Conservation (phyloP, 1,140 invertebrate species). For the Psix sp. region DNA sequence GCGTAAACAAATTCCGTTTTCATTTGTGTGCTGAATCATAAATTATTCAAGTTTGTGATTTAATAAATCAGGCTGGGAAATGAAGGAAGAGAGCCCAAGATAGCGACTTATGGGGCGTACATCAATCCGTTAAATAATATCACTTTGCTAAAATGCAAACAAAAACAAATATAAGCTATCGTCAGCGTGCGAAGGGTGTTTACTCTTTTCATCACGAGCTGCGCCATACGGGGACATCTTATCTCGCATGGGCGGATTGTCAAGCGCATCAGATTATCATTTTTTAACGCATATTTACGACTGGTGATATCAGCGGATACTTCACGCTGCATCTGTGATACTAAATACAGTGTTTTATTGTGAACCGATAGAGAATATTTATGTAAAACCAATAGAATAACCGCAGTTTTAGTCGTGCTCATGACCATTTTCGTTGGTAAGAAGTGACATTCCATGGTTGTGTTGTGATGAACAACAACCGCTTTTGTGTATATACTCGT, state of each 20-base stretch:
- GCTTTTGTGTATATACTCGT: slow-evolving; percentile 14
- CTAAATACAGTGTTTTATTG: slow-evolving; percentile 40
- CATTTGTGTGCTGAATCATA: slow-evolving; percentile 11
- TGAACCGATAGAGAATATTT: slow-evolving; percentile 24
- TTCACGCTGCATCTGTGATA: slow-evolving; percentile 10
- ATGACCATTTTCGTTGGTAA: slow-evolving; percentile 21
- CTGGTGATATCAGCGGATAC: slow-evolving; percentile 19
- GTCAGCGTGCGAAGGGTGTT: slow-evolving; percentile 61
- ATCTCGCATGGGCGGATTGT: slow-evolving; percentile 68
- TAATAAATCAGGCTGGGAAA: slow-evolving; percentile 40
- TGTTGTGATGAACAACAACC: slow-evolving; percentile 14
- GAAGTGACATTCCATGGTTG: slow-evolving; percentile 31
- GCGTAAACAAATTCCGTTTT: slow-evolving; percentile 19
- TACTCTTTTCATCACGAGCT: slow-evolving; percentile 52
- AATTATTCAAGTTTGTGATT: slow-evolving; percentile 37
- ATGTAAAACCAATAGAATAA: neutral
- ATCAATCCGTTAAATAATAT: slow-evolving; percentile 59
- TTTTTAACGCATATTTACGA: slow-evolving; percentile 48
- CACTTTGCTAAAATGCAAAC: slow-evolving; percentile 36
- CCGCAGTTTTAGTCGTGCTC: slow-evolving; percentile 5
- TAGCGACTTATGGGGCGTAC: slow-evolving; percentile 30
- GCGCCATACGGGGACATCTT: slow-evolving; percentile 59
- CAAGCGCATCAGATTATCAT: slow-evolving; percentile 62
- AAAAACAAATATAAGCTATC: slow-evolving; percentile 57
- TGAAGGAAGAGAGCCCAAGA: slow-evolving; percentile 42